Base-by-base conservation (phyloP, 2,113 vertebrate genomes). In the Sinocyclocheilus maitianheensis region DNA sequence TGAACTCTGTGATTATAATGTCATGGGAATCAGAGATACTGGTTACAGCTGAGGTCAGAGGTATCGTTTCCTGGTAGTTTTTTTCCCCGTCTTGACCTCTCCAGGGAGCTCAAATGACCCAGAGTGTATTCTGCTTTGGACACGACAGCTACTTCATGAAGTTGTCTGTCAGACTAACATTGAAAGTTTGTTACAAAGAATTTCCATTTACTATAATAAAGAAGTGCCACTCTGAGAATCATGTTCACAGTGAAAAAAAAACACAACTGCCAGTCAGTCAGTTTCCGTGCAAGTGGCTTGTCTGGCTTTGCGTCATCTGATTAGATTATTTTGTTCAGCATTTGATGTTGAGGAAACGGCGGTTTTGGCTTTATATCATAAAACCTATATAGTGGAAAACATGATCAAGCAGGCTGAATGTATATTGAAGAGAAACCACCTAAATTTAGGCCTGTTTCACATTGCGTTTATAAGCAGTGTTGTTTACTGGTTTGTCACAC, bases 51-150 rank as follows among this genome's bases (percentile, higher is more conserved):
- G 26, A 67, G 88, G 86, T 85, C 65, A 83, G 26, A 43, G 76
- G 40, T 67, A 30, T 80, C 46, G 65, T 78, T 89, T 89, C 86
- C 86, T 85, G 76, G 58, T 84, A 75, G 37, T 67, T 76, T 86
- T 80, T 81, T 48, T 48, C 14, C 11, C 67, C 58, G 34, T 72
- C 67, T 37, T 65, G 43, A 77, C 37, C n/a, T 79, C 86, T 85
- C 86, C n/a, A 20, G 63, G 43, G 89, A 87, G 87, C 84, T 84
- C n/a, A 69, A 83, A 62, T 83, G 71, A 85, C 78, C 78, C 72
- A 84, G 37, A 86, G 78, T 53, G 22, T 86, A 51, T 81, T 43
- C 46, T n/a, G 10, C 48, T 80, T n/a, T 14, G 72, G 71, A 67
- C 26, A 51, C 22, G 37, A 81, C 37, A 11, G 8, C 69, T 24